phyloP scores from a whole-genome alignment of 2,113 vertebrate genomes.

The Mus pahari region DNA sequence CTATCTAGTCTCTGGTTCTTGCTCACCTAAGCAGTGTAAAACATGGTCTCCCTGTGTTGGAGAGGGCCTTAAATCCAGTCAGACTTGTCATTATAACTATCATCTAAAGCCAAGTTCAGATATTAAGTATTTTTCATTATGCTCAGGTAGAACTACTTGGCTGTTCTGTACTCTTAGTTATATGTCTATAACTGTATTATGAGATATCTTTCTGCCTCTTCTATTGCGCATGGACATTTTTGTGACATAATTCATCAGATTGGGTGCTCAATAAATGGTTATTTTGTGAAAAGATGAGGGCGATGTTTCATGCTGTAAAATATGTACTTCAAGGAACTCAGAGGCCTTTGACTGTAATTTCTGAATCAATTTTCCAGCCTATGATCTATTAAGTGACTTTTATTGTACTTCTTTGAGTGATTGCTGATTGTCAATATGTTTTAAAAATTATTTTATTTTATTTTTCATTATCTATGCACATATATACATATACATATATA shows the following conservation, averaged over 20 bases:
- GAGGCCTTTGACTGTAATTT: neutral
- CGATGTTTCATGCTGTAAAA: neutral
- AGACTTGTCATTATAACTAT: slow-evolving; percentile 15
- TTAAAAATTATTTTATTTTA: neutral
- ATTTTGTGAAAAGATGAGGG: slow-evolving; percentile 1
- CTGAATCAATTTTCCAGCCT: neutral
- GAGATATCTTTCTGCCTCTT: neutral
- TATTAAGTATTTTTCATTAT: slow-evolving; percentile 1
- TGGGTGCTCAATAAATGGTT: neutral
- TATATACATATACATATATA: no score
- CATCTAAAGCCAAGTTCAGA: neutral
- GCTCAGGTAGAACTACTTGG: neutral
- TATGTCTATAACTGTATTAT: neutral
- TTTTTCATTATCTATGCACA: neutral
- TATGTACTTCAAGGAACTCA: neutral
- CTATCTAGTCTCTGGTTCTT: neutral
- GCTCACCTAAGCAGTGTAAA: neutral
- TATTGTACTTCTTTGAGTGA: neutral
- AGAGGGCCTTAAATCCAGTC: neutral
- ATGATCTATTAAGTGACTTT: slow-evolving; percentile 19
- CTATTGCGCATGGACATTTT: neutral
- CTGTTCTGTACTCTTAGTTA: slow-evolving; percentile 17
- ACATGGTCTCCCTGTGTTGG: neutral
- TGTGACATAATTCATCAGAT: neutral
- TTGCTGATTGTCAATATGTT: neutral